Percentiles rank a stretch among this genome's conserved stretches.
Conservation (phyloP, 2,888 invertebrate species). For the Eugnorisma glareosa region DNA sequence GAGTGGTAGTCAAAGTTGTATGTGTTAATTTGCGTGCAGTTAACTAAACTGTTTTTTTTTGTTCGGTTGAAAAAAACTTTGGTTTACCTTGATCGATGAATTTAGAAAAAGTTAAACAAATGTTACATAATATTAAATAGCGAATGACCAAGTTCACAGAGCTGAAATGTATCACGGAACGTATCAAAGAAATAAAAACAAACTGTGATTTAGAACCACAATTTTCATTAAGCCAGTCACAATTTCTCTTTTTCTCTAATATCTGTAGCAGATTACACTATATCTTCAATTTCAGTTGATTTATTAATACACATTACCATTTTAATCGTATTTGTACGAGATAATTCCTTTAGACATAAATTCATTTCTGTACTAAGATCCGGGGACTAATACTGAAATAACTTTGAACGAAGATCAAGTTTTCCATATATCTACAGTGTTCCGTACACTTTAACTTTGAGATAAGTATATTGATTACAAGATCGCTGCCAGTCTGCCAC, state of each 20-base stretch:
- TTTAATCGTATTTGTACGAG: conserved; percentile 21
- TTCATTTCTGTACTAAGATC: conserved; percentile 9
- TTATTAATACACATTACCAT: conserved; percentile 18
- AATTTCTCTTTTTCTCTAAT: neutral
- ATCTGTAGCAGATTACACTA: neutral
- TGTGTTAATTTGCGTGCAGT: conserved; percentile 23
- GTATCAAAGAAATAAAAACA: neutral
- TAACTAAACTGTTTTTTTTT: conserved; percentile 6
- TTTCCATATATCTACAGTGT: conserved; percentile 39
- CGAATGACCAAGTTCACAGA: neutral
- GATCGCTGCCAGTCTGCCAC: conserved; percentile 40
- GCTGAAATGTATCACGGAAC: neutral
- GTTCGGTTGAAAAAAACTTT: neutral
- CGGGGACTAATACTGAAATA: conserved; percentile 20
- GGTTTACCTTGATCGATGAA: neutral
- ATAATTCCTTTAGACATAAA: conserved; percentile 2
- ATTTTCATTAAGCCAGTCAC: neutral
- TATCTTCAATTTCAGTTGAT: neutral
- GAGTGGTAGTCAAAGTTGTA: conserved; percentile 76
- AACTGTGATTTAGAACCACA: neutral
- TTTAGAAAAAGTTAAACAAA: neutral
- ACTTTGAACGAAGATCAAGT: conserved; percentile 45
- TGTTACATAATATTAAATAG: neutral
- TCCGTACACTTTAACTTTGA: conserved; percentile 43
- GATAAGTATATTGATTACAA: conserved; percentile 59